Conservation (phyloP, 2,888 invertebrate species). For the Drosophila nigritarsus region DNA sequence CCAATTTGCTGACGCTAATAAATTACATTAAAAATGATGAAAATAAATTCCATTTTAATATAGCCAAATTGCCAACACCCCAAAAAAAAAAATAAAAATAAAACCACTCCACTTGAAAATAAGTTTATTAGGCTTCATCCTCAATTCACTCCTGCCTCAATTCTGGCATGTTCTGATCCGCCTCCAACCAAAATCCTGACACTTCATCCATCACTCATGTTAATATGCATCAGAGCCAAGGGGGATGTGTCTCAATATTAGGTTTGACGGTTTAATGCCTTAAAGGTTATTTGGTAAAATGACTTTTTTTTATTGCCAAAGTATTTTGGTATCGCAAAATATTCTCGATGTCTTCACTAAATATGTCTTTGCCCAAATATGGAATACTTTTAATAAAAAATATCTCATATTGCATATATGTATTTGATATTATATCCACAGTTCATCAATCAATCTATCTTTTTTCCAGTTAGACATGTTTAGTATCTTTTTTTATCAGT, state of each 20-base stretch:
- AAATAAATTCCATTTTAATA: conserved; percentile 64
- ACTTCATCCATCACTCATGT: conserved; percentile 64
- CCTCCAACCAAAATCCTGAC: conserved; percentile 29
- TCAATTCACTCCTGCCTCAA: neutral
- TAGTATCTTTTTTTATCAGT: neutral
- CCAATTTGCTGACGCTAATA: conserved; percentile 72
- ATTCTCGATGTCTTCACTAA: neutral
- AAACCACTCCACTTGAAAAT: conserved; percentile 18
- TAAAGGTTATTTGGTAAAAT: conserved; percentile 5
- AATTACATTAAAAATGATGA: conserved; percentile 75
- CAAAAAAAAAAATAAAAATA: neutral
- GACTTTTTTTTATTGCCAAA: neutral
- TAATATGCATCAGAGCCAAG: conserved; percentile 11
- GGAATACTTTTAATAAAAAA: neutral
- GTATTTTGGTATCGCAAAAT: neutral
- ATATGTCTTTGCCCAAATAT: neutral
- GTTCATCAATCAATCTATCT: neutral
- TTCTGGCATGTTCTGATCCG: conserved; percentile 3
- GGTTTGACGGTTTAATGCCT: conserved; percentile 13
- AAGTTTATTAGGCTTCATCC: conserved; percentile 7
- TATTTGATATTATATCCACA: neutral
- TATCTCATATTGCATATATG: neutral
- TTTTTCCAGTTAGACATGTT: neutral
- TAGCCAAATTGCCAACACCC: conserved; percentile 47
- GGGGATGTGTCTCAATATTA: conserved; percentile 24